These are phyloP conservation scores for Jaculus jaculus DNA, from an alignment of 2,113 vertebrate species.

Conservation along the genomic window DNA sequence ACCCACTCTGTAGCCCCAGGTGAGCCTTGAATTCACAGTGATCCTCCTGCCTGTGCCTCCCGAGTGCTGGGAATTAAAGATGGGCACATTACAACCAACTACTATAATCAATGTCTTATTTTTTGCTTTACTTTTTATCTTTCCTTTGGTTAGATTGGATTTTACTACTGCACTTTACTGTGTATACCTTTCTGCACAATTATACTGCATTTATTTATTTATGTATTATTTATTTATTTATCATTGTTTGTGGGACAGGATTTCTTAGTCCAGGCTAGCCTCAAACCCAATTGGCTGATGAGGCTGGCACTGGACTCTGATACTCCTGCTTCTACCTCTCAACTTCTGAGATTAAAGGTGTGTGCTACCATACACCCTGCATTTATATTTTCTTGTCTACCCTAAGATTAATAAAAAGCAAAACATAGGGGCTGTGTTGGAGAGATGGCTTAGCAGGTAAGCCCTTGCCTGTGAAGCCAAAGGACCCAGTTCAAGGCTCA, in stretches of 20 bases:
- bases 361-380: too few relatives aligned
- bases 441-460: too few relatives aligned
- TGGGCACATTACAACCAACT: too few relatives aligned
- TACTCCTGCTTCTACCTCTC: not conserved
- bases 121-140: not conserved
- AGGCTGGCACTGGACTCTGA: not conserved
- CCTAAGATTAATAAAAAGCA: slow-evolving; percentile 1
- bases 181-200: not conserved
- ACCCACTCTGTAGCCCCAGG: too few relatives aligned
- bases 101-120: not conserved
- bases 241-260: too few relatives aligned
- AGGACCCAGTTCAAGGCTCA: too few relatives aligned
- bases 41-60: too few relatives aligned
- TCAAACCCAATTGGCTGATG: not conserved
- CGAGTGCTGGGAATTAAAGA: too few relatives aligned
- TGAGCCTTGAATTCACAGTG: too few relatives aligned
- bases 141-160: not conserved
- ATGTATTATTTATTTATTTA: too few relatives aligned
- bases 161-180: not conserved
- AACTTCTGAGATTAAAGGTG: not conserved
- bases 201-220: not conserved
- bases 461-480: too few relatives aligned
- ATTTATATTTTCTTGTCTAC: not conserved
- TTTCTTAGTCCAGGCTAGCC: not conserved
- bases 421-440: too few relatives aligned